These are phyloP conservation scores for Atrina japonica DNA, from an alignment of 2,888 invertebrate genomes.

Conservation along the genomic window DNA sequence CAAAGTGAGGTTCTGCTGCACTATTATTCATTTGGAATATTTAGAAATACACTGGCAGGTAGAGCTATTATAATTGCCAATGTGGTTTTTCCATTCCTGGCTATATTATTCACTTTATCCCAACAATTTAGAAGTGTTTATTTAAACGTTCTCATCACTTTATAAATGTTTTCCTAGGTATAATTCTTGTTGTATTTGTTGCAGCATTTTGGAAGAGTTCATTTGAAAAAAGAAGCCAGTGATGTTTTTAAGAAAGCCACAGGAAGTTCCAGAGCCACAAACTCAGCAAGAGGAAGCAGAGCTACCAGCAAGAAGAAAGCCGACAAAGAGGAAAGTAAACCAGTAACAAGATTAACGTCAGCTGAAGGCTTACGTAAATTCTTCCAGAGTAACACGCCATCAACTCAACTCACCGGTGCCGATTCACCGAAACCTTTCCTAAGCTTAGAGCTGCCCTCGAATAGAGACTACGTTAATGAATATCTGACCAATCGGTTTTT, in stretches of 20 bases:
- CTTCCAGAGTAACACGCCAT: slow-evolving; percentile 37
- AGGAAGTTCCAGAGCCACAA: slow-evolving; percentile 35
- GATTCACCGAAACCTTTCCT: slow-evolving; percentile 20
- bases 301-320: slow-evolving; percentile 6
- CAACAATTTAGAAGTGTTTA: background rate
- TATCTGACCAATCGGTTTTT: slow-evolving; percentile 57
- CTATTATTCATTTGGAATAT: no score
- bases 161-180: background rate
- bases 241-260: slow-evolving; percentile 47
- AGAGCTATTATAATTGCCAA: no score
- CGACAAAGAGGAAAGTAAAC: slow-evolving; percentile 8
- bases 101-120: background rate
- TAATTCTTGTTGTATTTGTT: slow-evolving; percentile 32
- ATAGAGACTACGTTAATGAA: slow-evolving; percentile 50
- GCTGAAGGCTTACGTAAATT: slow-evolving; percentile 36
- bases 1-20: no score
- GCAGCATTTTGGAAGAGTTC: slow-evolving; percentile 68
- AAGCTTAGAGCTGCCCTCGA: slow-evolving; percentile 38
- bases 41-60: no score
- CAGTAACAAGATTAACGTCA: slow-evolving; percentile 21
- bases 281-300: slow-evolving; percentile 25
- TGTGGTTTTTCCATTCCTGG: no score
- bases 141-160: background rate
- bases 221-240: slow-evolving; percentile 53
- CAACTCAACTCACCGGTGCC: slow-evolving; percentile 15